phyloP scores from a whole-genome alignment of 2,888 invertebrate genomes.

The Drosophila ezoana region DNA sequence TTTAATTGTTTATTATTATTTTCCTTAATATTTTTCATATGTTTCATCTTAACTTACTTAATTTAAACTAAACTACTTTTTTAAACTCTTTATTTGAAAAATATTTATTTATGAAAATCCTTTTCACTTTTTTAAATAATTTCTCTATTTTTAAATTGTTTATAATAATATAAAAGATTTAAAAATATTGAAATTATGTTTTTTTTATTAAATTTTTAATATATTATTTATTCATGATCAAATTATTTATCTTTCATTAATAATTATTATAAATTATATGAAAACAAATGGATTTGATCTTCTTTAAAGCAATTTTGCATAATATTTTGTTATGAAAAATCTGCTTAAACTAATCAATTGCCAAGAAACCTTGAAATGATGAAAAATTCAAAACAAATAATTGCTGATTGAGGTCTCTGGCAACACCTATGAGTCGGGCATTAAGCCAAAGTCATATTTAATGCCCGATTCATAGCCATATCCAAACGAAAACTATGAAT shows the following conservation, averaged over 20 bases:
- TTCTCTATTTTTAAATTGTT: conserved; percentile 13
- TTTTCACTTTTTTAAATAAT: neutral
- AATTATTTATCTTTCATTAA: conserved; percentile 24
- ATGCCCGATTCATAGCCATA: conserved; percentile 18
- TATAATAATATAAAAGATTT: neutral
- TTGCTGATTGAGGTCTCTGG: conserved; percentile 53
- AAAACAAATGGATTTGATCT: conserved; percentile 16
- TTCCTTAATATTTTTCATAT: no score
- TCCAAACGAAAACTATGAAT: conserved; percentile 35
- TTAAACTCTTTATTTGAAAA: neutral
- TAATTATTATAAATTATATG: no score
- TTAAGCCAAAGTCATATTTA: neutral
- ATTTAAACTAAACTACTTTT: no score
- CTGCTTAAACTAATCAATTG: neutral
- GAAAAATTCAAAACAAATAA: neutral
- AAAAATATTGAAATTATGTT: conserved; percentile 4
- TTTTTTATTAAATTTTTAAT: neutral
- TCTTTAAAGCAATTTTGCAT: neutral
- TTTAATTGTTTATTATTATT: no score
- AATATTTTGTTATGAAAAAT: neutral
- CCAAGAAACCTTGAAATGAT: conserved; percentile 52
- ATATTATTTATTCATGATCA: conserved; percentile 9
- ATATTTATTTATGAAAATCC: neutral
- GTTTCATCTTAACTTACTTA: no score
- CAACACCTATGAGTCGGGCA: conserved; percentile 9